phyloP scores from a whole-genome alignment of 2,113 vertebrate genomes.

The Cairina moschata region DNA sequence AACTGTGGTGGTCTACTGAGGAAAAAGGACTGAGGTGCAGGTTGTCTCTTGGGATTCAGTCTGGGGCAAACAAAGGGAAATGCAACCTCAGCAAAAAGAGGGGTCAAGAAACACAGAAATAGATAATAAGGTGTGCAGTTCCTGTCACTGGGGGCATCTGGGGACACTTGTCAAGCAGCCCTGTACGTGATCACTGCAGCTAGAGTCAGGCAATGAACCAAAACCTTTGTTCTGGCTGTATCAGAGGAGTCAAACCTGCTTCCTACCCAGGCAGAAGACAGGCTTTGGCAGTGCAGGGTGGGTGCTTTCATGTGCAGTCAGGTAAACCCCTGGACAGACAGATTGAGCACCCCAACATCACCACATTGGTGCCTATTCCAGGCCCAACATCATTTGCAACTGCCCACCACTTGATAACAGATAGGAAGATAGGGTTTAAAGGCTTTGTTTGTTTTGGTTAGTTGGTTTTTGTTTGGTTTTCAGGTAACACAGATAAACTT shows the following conservation, averaged over 20 bases:
- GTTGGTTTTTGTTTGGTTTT: not conserved
- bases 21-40: not conserved
- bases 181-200: not conserved
- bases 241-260: not conserved
- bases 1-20: not conserved
- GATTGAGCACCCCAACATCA: not conserved
- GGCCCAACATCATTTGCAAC: not conserved
- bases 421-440: not conserved
- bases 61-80: not conserved
- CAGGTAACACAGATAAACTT: not conserved
- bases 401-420: not conserved
- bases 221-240: not conserved
- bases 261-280: not conserved
- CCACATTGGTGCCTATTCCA: not conserved
- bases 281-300: not conserved
- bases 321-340: not conserved
- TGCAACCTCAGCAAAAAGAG: not conserved
- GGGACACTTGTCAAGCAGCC: not conserved
- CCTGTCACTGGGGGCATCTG: not conserved
- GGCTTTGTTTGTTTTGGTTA: not conserved
- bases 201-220: not conserved
- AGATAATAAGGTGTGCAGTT: rapidly evolving
- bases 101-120: not conserved
- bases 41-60: rapidly evolving
- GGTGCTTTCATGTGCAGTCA: not conserved